Evolutionary conservation across 1,140 invertebrate genomes (phyloP).

Genomic region (Coenobita brevimanus): DNA sequence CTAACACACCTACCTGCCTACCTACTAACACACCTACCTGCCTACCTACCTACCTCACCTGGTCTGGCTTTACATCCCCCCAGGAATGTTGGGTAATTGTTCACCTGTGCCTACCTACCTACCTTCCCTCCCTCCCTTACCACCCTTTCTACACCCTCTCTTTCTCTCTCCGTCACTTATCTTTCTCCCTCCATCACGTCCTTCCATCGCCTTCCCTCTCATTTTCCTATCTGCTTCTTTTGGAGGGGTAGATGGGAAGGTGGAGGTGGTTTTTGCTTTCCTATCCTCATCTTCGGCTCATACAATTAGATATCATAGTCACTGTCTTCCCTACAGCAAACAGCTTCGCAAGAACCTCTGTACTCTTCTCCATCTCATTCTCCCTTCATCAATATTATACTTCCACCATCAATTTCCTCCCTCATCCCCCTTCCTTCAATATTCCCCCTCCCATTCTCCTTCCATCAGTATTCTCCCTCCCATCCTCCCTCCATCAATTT

Average conservation of each 20-base stretch:
- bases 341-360: not conserved
- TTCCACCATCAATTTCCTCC: too few relatives aligned
- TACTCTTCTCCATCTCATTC: not conserved
- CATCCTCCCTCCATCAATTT: not conserved
- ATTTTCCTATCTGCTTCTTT: not conserved
- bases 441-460: too few relatives aligned
- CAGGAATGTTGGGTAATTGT: not conserved
- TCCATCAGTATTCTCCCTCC: too few relatives aligned
- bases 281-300: not conserved
- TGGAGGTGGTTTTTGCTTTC: not conserved
- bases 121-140: not conserved
- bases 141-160: not conserved
- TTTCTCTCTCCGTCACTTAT: not conserved
- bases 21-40: too few relatives aligned
- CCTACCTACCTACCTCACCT: not conserved
- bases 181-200: not conserved
- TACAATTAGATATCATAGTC: too few relatives aligned
- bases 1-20: not conserved
- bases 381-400: not conserved
- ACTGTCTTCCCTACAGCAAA: not conserved
- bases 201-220: not conserved
- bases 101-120: not conserved
- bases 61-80: not conserved
- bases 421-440: too few relatives aligned
- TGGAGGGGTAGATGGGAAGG: too few relatives aligned